Evolutionary conservation across 2,797 vertebrate genomes (phyloP), one percentile per base, ranked within the genome.

Genomic region (Sarcoramphus papa): DNA sequence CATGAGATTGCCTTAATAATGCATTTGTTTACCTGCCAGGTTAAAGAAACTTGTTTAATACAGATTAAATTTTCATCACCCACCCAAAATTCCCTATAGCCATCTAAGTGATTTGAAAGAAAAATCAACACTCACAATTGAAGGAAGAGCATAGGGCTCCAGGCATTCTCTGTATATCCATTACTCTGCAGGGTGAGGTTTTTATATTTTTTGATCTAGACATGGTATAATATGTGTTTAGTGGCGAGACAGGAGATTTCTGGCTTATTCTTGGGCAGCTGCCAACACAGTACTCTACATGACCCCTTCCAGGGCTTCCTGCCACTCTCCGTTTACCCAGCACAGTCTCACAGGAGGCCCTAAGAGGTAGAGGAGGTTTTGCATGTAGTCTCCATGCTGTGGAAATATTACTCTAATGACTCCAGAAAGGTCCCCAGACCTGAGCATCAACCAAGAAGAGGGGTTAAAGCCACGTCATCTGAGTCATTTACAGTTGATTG

Each of bases 381-480:
- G 20, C 59, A 24, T 1, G 6, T 8, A 28, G 14, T 7, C 13
- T 16, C 17, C 37, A 10, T 0, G 0, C 41, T n/a, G 30, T 4
- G 17, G 12, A 60, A 53, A 40, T 12, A 30, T 11, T 14, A 4
- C 31, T 40, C 9, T 53, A 9, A 56, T 4, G 10, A 77, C 9
- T 50, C 8, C 41, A 74, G 37, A 64, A 88, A 74, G 5, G 30
- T 60, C 20, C 41, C 41, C 81, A 78, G 60, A 17, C 10, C 25
- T 18, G 40, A 50, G 31, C 28, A 8, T 27, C 68, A 7, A 2
- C 28, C 25, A 25, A 28, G 33, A 9, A 68, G 43, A 47, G 7
- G 17, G 8, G 40, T 80, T 60, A 21, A 51, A 92, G 56, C 28
- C 51, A 51, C 10, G 0, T 24, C 28, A 31, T 7, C n/a, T 1